phyloP scores from a whole-genome alignment of 2,888 invertebrate species.

The Gari tellinella region DNA sequence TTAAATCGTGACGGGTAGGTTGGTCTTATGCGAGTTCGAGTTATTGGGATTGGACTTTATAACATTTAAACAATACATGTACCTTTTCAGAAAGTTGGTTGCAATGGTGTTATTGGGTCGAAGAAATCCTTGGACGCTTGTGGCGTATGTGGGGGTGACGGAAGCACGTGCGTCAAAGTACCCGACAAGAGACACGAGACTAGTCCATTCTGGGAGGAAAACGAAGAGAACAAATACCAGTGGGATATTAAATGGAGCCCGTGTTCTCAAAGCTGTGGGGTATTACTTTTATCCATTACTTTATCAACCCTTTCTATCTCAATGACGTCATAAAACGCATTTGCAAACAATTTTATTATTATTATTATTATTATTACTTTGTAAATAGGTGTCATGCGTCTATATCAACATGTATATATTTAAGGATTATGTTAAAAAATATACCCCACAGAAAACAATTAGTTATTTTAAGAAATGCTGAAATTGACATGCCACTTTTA shows the following conservation, averaged over 20 bases:
- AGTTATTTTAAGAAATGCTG: too few species aligned
- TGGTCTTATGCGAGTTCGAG: too few species aligned
- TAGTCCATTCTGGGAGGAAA: not conserved
- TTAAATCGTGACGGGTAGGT: too few species aligned
- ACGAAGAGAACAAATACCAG: slow-evolving; percentile 15
- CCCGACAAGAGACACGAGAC: slow-evolving; percentile 88
- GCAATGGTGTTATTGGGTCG: slow-evolving; percentile 93
- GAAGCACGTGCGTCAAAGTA: slow-evolving; percentile 89
- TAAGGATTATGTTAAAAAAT: too few species aligned
- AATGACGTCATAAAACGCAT: too few species aligned
- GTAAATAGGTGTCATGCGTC: too few species aligned
- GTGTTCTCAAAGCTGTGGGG: slow-evolving; percentile 96
- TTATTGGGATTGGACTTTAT: too few species aligned
- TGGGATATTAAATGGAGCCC: slow-evolving; percentile 89
- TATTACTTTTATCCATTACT: slow-evolving; percentile 16
- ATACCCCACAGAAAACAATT: too few species aligned
- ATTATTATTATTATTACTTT: not conserved
- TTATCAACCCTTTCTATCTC: not conserved
- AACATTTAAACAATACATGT: too few species aligned
- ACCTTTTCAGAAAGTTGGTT: slow-evolving; percentile 93
- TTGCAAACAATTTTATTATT: not conserved
- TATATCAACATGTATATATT: too few species aligned
- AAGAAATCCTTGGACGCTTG: slow-evolving; percentile 93
- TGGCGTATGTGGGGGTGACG: slow-evolving; percentile 94
- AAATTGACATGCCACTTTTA: too few species aligned